A percentile compares a stretch with the other conserved stretches of the same genome.
Conservation (phyloP, 2,113 vertebrate genomes). For the Pampusana beccarii region DNA sequence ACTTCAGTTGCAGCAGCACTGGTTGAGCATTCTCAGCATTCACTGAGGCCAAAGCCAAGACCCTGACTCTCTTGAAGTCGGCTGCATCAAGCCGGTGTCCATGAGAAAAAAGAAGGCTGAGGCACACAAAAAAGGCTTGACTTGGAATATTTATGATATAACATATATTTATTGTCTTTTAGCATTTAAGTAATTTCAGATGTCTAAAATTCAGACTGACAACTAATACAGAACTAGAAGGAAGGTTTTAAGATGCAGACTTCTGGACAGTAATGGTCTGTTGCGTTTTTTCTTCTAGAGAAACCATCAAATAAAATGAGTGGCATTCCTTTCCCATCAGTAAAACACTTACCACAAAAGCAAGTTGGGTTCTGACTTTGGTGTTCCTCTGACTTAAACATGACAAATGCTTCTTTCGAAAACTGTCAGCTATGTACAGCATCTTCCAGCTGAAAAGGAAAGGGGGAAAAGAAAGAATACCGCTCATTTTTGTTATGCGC, state of each 20-base stretch:
- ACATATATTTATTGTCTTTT: not conserved
- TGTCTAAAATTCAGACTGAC: not conserved
- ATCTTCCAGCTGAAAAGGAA: conserved; percentile 3
- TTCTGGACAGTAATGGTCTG: not conserved
- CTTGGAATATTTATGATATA: not conserved
- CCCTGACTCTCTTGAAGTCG: not conserved
- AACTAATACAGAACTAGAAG: not conserved
- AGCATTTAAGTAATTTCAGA: not conserved
- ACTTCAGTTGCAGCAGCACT: not conserved
- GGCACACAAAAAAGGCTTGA: not conserved
- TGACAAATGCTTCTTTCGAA: conserved; percentile 25
- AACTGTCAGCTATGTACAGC: conserved; percentile 4
- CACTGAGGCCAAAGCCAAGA: not conserved
- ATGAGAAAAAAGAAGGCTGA: not conserved
- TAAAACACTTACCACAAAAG: not conserved
- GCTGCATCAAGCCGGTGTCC: not conserved
- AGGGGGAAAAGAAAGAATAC: not conserved
- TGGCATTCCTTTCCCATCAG: not conserved
- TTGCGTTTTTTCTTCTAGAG: not conserved
- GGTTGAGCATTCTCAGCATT: not conserved
- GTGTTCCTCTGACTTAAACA: conserved; percentile 14
- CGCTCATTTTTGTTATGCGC: not conserved
- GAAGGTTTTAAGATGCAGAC: not conserved
- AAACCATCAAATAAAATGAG: not conserved
- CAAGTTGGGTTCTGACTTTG: not conserved